A percentile compares a stretch with the other conserved stretches of the same genome.
Evolutionary conservation across 2,113 vertebrate genomes (phyloP).

Genomic region (Glareola pratincola): DNA sequence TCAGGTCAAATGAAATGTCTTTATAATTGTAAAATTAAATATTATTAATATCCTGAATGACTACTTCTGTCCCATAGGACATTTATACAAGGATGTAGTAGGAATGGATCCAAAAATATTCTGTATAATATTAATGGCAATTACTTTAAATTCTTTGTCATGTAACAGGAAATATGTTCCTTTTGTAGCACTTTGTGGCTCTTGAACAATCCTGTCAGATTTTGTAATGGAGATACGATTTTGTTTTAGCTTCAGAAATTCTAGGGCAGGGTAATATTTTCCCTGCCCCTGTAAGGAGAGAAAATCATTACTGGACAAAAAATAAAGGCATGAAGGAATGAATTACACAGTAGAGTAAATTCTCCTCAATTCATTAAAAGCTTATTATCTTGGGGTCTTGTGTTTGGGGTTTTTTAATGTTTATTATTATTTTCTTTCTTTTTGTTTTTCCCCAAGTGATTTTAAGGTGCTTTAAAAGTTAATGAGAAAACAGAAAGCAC

Average conservation of each 20-base stretch:
- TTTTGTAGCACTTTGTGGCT: neutral
- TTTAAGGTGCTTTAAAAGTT: neutral
- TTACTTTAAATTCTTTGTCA: neutral
- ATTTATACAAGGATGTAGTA: neutral
- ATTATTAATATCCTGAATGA: neutral
- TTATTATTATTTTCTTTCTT: neutral
- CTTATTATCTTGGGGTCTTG: neutral
- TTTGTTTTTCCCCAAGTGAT: neutral
- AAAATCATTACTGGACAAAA: neutral
- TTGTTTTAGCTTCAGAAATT: neutral
- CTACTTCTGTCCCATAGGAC: neutral
- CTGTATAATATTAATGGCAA: neutral
- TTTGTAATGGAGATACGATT: neutral
- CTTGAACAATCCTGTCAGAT: neutral
- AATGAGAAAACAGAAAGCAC: neutral
- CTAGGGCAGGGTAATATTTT: neutral
- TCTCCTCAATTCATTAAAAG: neutral
- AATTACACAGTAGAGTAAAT: neutral
- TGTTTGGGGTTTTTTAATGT: neutral
- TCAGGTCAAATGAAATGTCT: neutral
- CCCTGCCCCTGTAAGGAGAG: neutral
- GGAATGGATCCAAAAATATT: neutral
- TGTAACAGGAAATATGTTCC: neutral
- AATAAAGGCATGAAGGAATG: neutral
- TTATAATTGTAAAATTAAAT: slow-evolving; percentile 6